Conservation (phyloP, 2,113 vertebrate species). For the Ondatra zibethicus region DNA sequence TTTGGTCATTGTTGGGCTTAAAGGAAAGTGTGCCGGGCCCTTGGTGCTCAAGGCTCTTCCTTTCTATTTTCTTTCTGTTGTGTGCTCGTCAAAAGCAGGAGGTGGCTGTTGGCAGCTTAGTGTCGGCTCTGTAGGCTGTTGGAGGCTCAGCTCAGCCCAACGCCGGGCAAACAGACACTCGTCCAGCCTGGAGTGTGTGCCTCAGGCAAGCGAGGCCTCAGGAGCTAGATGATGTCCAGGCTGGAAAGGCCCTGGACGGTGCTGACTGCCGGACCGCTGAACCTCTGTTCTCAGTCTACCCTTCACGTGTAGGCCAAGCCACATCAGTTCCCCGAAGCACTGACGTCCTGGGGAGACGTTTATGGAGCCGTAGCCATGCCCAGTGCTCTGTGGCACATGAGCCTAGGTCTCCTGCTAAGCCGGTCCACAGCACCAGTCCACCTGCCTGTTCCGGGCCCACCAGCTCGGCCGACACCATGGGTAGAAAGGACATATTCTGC, state of each 20-base stretch:
- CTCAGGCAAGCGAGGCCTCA: too few relatives aligned
- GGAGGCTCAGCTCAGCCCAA: not conserved
- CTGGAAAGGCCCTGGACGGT: not conserved
- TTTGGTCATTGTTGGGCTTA: too few relatives aligned
- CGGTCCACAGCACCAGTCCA: too few relatives aligned
- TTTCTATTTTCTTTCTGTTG: too few relatives aligned
- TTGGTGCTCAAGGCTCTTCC: not conserved
- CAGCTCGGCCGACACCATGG: not conserved
- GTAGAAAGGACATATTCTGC: not conserved
- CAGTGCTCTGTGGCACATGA: not conserved
- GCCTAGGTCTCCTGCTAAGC: not conserved
- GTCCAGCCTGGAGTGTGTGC: not conserved
- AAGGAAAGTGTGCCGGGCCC: not conserved
- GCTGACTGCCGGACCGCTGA: not conserved
- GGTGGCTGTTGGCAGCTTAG: not conserved
- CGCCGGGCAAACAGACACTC: not conserved
- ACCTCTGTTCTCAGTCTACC: not conserved
- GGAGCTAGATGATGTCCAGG: accelerated
- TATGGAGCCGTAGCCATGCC: not conserved
- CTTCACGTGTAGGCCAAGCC: not conserved
- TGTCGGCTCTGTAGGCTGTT: not conserved
- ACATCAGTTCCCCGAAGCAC: not conserved
- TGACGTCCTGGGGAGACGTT: too few relatives aligned
- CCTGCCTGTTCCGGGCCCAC: not conserved
- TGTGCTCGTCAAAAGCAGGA: not conserved